These are phyloP conservation scores for Balearica regulorum DNA, from an alignment of 2,797 vertebrate genomes.

Conservation along the genomic window DNA sequence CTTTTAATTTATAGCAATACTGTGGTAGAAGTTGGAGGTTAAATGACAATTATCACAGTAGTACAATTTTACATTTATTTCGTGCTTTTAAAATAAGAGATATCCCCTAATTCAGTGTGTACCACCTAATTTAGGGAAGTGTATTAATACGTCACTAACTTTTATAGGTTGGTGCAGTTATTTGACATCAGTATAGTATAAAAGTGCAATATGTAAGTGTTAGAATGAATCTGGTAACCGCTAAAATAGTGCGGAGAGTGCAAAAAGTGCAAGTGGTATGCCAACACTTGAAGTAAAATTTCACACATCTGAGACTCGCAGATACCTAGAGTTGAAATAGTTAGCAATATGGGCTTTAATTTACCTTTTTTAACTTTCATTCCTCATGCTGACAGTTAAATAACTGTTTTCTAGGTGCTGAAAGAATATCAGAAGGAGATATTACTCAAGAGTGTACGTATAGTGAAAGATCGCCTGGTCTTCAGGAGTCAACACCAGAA, in stretches of 20 bases:
- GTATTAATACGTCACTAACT: background rate
- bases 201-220: background rate
- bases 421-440: constrained; percentile 63
- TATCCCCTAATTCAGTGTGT: background rate
- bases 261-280: background rate
- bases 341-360: background rate
- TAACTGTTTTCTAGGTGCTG: constrained; percentile 73
- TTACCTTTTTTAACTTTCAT: background rate
- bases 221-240: background rate
- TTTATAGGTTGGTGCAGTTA: background rate
- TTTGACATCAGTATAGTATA: background rate
- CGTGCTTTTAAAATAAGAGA: background rate
- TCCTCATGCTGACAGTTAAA: background rate
- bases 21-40: background rate
- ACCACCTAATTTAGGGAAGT: background rate
- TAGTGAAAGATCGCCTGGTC: constrained; percentile 53
- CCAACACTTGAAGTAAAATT: background rate
- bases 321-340: background rate
- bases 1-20: background rate
- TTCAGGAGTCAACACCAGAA: constrained; percentile 60
- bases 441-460: constrained; percentile 41
- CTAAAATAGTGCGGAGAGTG: background rate
- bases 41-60: background rate
- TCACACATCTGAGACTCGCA: background rate
- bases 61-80: background rate